Evolutionary conservation across 2,888 invertebrate genomes (phyloP), one percentile per base, ranked within the genome.

Genomic region (Archips crataeganus): DNA sequence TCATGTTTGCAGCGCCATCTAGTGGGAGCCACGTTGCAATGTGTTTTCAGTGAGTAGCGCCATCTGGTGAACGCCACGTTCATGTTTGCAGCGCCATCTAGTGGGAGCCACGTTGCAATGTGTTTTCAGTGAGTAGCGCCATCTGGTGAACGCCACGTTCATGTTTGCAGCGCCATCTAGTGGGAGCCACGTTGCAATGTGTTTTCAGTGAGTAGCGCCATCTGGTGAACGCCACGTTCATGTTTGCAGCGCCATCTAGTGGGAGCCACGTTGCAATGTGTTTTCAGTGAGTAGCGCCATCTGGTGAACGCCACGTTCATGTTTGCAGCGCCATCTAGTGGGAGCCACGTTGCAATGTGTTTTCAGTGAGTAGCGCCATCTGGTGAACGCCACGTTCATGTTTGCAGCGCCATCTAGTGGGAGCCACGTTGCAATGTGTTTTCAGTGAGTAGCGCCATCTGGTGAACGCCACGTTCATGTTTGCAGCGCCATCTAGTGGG

Each of bases 1-100:
- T 5, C 11, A 4, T 32, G 8, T 3, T 34, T 59, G 0, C 23
- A 57, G 32, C 54, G 23, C 32, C 54, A 49, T 49, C 49, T 49
- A n/a, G 11, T 51, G 51, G 3, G 5, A 9, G 15, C 39, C 5
- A 5, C 6, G 39, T 36, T 36, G 36, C 36, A 3, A 36, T 36
- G 36, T 3, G 3, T 36, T 36, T 36, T 4, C 88, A 89, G 93
- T 94, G 3, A 88, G 90, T 88, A 15, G 13, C 34, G 34, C 23
- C 15, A 54, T 54, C 54, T 54, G 9, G 54, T 9, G 54, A 8
- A 9, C 15, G 54, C 3, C 23, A 59, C 57, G 2, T 59, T 5
- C 11, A 4, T 32, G 8, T 3, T 34, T 59, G 0, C 23, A 57
- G 32, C 54, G 23, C 32, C 54, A 49, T 49, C 49, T 49, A n/a